Percentiles rank a stretch among this genome's conserved stretches.
Evolutionary conservation across 2,113 vertebrate genomes (phyloP).

Genomic region (Cynopterus brachyotis): DNA sequence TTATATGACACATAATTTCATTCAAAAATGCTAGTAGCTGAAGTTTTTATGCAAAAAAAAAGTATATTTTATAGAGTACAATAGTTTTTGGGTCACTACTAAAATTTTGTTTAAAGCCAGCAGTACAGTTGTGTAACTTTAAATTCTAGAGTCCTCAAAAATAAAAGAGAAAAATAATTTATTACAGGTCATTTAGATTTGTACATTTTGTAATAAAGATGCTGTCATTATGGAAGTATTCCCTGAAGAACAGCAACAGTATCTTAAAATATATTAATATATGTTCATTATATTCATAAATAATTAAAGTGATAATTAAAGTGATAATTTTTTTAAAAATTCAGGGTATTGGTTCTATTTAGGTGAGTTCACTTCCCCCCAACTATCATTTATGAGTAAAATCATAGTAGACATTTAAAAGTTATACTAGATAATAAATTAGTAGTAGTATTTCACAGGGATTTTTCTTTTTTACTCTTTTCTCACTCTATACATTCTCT

Average conservation of each 20-base stretch:
- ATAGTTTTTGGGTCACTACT: not conserved
- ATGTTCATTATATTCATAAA: not conserved
- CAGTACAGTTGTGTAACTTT: not conserved
- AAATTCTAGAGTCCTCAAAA: constrained; percentile 2
- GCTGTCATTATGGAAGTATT: not conserved
- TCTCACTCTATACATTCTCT: not conserved
- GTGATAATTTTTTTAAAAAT: not conserved
- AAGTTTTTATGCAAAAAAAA: not conserved
- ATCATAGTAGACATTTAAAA: not conserved
- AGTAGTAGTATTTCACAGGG: not conserved
- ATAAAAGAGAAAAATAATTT: not conserved
- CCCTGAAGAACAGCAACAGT: not conserved
- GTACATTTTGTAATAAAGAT: not conserved
- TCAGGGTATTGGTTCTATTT: not conserved
- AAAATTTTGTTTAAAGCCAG: not conserved
- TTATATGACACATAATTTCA: not conserved
- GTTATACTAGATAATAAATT: not conserved
- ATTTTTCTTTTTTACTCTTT: constrained; percentile 9
- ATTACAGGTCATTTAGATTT: not conserved
- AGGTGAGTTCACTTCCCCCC: not conserved
- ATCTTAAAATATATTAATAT: not conserved
- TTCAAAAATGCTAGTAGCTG: constrained; percentile 26
- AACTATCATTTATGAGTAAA: not conserved
- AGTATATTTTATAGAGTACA: not conserved
- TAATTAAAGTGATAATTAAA: not conserved